phyloP scores from a whole-genome alignment of 2,113 vertebrate genomes.

The Datnioides undecimradiatus region DNA sequence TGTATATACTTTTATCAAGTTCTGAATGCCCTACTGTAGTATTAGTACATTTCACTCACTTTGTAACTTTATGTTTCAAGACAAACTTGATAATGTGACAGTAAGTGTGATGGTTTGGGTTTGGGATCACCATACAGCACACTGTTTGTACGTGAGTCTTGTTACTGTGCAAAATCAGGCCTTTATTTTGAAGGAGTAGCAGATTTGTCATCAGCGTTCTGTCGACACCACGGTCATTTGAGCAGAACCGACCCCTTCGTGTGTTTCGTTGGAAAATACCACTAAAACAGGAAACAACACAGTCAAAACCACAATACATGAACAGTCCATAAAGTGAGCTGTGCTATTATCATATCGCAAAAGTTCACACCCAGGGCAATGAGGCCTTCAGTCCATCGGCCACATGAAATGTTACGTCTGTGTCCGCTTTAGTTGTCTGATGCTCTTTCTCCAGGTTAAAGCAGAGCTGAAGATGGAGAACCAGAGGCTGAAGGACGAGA shows the following conservation, averaged over 20 bases:
- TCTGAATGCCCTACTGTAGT: too few species aligned
- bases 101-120: neutral
- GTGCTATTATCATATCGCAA: neutral
- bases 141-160: too few species aligned
- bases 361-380: neutral
- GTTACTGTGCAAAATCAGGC: neutral
- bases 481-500: conserved; percentile 94
- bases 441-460: conserved; percentile 83
- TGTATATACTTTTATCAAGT: too few species aligned
- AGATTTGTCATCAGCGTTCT: neutral
- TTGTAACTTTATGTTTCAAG: too few species aligned
- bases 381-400: neutral
- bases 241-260: neutral
- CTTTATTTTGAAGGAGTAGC: neutral
- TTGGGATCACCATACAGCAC: too few species aligned
- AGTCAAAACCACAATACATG: neutral
- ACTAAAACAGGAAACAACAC: neutral
- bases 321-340: neutral
- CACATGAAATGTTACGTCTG: neutral
- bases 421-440: neutral
- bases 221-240: too few species aligned
- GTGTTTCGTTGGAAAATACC: neutral
- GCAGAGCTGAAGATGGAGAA: conserved; percentile 93
- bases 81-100: neutral
- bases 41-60: too few species aligned